phyloP scores from a whole-genome alignment of 2,113 vertebrate genomes.

The Neofelis nebulosa region DNA sequence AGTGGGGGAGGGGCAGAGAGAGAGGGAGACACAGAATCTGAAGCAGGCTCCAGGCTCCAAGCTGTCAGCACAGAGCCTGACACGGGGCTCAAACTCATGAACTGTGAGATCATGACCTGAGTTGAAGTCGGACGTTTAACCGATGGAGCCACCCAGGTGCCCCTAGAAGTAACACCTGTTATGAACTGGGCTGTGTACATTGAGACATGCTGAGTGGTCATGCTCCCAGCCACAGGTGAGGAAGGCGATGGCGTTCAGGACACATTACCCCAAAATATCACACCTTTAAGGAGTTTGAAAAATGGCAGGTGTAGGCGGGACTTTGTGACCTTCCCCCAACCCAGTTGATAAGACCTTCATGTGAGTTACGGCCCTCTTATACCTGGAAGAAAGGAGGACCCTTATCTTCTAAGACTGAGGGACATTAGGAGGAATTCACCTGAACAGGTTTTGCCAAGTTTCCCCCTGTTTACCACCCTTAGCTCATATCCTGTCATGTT shows the following conservation, averaged over 20 bases:
- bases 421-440: background rate
- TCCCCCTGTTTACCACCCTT: background rate
- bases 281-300: background rate
- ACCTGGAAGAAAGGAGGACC: background rate
- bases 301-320: background rate
- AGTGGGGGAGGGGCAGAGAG: too few relatives aligned
- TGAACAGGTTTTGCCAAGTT: background rate
- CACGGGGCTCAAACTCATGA: too few relatives aligned
- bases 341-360: background rate
- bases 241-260: background rate
- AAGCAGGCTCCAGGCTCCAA: too few relatives aligned
- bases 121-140: too few relatives aligned
- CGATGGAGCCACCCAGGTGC: too few relatives aligned
- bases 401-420: background rate
- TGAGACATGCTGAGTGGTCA: background rate
- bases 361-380: background rate
- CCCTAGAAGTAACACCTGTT: background rate
- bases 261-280: background rate
- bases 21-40: too few relatives aligned
- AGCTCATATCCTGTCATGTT: background rate
- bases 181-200: background rate
- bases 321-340: background rate
- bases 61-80: too few relatives aligned
- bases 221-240: background rate
- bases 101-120: too few relatives aligned